Evolutionary conservation across 1,140 invertebrate species (phyloP), one percentile per base, ranked within the genome.

Genomic region (Pseudomyrmex concolor): DNA sequence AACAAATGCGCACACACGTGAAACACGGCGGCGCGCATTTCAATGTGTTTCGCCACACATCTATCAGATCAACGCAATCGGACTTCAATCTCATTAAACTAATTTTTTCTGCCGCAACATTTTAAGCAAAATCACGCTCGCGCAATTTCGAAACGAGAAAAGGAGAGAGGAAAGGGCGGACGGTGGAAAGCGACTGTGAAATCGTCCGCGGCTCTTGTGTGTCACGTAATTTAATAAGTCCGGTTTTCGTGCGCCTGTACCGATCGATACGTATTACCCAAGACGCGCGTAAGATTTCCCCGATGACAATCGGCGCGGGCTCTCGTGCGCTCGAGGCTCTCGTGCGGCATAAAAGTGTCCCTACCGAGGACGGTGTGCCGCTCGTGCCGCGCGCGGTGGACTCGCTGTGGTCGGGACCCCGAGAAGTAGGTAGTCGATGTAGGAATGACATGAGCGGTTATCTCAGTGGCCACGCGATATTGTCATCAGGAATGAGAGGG

Each of bases 371-470:
- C 72, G 73, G 67, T 82, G 73, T 82, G 81, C 78, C 80, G 86
- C 70, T 82, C 78, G 70, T 74, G 84, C 68, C 84, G 15, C 76
- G 71, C 62, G n/a, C n/a, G 68, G 73, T 25, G 64, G 68, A 60
- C 76, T 76, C 10, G 22, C 63, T 73, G 64, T 87, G 71, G 85
- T 84, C 82, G 81, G 73, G 86, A 34, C 34, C 34, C 86, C 71
- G 64, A 87, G 86, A 87, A 87, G 86, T 87, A 87, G 86, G 86
- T 88, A 86, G 86, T 93, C 91, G 92, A 94, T 93, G 93, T 92
- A 92, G 91, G 91, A 94, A 94, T 94, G 94, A 94, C 93, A 94
- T 91, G 93, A 92, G 90, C 90, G 91, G 94, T 93, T 94, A 94
- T 94, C 93, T 94, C 89, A 93, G 89, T 88, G 88, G 92, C 94